A percentile compares a stretch with the other conserved stretches of the same genome.
Conservation (phyloP, 2,888 invertebrate genomes). For the Cataglyphis altisquamis region DNA sequence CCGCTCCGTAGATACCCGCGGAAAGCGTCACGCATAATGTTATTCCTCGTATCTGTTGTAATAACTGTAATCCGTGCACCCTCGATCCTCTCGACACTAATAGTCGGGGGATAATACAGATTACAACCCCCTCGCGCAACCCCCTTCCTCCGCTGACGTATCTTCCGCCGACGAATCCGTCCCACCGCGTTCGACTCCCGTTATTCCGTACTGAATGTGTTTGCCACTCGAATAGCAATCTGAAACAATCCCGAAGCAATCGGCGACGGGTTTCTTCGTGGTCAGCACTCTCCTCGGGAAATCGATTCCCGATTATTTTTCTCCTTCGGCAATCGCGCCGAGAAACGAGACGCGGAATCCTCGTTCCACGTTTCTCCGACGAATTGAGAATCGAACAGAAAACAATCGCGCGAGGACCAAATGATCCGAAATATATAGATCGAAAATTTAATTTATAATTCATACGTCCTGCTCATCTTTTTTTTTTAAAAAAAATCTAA, state of each 20-base stretch:
- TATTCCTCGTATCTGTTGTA: constrained; percentile 80
- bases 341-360: constrained; percentile 24
- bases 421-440: neutral
- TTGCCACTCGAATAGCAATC: constrained; percentile 83
- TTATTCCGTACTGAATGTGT: constrained; percentile 77
- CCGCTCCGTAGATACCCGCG: constrained; percentile 58
- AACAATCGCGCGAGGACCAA: constrained; percentile 3
- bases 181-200: constrained; percentile 69
- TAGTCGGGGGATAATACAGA: constrained; percentile 85
- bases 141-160: constrained; percentile 35
- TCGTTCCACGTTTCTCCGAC: neutral
- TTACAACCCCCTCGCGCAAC: constrained; percentile 78
- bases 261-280: constrained; percentile 68
- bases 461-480: too few species aligned
- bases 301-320: constrained; percentile 80
- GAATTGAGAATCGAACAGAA: neutral
- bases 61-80: constrained; percentile 83
- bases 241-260: constrained; percentile 84
- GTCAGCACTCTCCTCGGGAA: constrained; percentile 77
- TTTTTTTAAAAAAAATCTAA: neutral
- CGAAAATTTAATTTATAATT: neutral
- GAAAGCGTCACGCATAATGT: constrained; percentile 79
- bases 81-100: constrained; percentile 84
- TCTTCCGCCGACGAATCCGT: constrained; percentile 60
- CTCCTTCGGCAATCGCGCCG: constrained; percentile 45